Conservation (phyloP, 2,113 vertebrate species). For the Poeciliopsis retropinna region DNA sequence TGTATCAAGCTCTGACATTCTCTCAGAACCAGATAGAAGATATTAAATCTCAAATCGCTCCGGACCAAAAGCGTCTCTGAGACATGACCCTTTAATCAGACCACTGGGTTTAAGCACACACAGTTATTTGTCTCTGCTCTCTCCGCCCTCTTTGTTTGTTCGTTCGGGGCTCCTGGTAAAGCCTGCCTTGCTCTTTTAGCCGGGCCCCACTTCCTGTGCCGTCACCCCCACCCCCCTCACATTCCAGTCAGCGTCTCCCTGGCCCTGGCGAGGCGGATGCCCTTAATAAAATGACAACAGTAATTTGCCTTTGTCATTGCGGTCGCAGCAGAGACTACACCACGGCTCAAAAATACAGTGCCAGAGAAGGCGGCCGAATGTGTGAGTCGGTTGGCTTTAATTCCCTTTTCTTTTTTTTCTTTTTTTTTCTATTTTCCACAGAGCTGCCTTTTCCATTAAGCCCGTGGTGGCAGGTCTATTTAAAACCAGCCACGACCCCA, state of each 20-base stretch:
- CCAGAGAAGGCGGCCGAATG: constrained; percentile 88
- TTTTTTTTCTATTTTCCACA: constrained; percentile 98
- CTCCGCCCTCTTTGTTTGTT: constrained; percentile 70
- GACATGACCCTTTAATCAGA: constrained; percentile 34
- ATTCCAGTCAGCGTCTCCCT: constrained; percentile 88
- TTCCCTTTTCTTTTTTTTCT: constrained; percentile 87
- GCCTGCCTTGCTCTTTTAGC: constrained; percentile 55
- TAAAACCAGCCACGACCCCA: constrained; percentile 95
- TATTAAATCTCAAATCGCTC: constrained; percentile 9
- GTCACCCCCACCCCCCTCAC: constrained; percentile 78
- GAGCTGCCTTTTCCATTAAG: constrained; percentile 99
- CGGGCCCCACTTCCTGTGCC: constrained; percentile 58
- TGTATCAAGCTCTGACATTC: constrained; percentile 2
- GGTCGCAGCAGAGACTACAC: constrained; percentile 86
- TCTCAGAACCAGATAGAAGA: constrained; percentile 8
- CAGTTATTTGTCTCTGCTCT: constrained; percentile 17
- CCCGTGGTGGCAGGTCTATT: constrained; percentile 99
- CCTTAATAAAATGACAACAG: constrained; percentile 99
- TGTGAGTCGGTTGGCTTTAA: constrained; percentile 97
- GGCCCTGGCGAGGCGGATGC: constrained; percentile 92
- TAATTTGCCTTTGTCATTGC: constrained; percentile 99
- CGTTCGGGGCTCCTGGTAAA: constrained; percentile 46
- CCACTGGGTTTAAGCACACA: constrained; percentile 36
- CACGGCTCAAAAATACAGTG: constrained; percentile 99
- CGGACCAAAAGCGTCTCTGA: not conserved